A percentile compares a stretch with the other conserved stretches of the same genome.
phyloP scores from a whole-genome alignment of 2,888 invertebrate species.

The Mesoligia furuncula region DNA sequence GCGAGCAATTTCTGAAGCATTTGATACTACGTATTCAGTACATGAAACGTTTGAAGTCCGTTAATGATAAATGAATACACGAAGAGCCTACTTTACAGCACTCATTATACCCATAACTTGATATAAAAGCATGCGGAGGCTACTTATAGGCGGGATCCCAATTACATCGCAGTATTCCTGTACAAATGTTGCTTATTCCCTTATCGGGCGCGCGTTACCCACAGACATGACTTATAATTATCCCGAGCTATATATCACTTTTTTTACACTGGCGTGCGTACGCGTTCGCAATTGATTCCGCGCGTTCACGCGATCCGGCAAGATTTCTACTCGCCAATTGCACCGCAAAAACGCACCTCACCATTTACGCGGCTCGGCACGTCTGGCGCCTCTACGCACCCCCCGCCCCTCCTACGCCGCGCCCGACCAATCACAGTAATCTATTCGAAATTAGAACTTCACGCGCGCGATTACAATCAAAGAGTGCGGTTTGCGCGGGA shows the following conservation, averaged over 20 bases:
- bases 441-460: slow-evolving; percentile 83
- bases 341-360: slow-evolving; percentile 75
- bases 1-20: slow-evolving; percentile 17
- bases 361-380: slow-evolving; percentile 75
- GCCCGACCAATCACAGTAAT: slow-evolving; percentile 82
- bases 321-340: slow-evolving; percentile 76
- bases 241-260: slow-evolving; percentile 74
- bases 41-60: slow-evolving; percentile 42
- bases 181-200: slow-evolving; percentile 65
- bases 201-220: slow-evolving; percentile 65
- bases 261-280: slow-evolving; percentile 70
- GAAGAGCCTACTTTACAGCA: slow-evolving; percentile 48
- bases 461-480: slow-evolving; percentile 78
- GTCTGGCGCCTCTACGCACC: slow-evolving; percentile 76
- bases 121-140: slow-evolving; percentile 53
- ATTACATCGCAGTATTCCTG: slow-evolving; percentile 62
- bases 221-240: slow-evolving; percentile 75
- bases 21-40: slow-evolving; percentile 34
- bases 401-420: slow-evolving; percentile 70
- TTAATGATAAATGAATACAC: slow-evolving; percentile 59
- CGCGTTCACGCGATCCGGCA: slow-evolving; percentile 72
- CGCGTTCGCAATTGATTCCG: slow-evolving; percentile 75
- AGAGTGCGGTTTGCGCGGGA: slow-evolving; percentile 74
- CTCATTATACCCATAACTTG: slow-evolving; percentile 63
- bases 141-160: slow-evolving; percentile 55